phyloP scores from a whole-genome alignment of 2,888 invertebrate genomes.

The Cerastis rubricosa region DNA sequence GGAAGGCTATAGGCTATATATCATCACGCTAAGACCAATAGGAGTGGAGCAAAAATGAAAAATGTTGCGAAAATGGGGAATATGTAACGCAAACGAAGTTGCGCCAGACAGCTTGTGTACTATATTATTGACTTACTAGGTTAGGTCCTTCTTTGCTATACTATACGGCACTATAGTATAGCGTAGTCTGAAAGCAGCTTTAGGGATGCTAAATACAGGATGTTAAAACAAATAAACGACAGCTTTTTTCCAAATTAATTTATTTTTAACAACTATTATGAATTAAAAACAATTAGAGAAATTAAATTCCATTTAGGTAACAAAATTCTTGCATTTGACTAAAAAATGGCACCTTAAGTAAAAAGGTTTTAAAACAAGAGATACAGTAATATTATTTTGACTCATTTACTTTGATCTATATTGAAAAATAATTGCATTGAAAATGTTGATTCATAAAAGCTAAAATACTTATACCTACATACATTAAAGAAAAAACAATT shows the following conservation, averaged over 20 bases:
- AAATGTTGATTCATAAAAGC: conserved; percentile 9
- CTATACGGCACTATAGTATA: too few species aligned
- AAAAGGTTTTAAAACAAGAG: not conserved
- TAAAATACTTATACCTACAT: conserved; percentile 15
- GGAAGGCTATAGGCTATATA: too few species aligned
- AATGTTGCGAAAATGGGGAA: too few species aligned
- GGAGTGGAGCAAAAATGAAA: too few species aligned
- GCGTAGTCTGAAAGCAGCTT: too few species aligned
- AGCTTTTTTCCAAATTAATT: conserved; percentile 39
- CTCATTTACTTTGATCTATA: not conserved
- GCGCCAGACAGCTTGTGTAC: too few species aligned
- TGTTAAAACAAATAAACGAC: not conserved
- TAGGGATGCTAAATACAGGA: not conserved
- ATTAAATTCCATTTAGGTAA: conserved; percentile 13
- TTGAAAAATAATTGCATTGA: not conserved
- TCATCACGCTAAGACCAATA: too few species aligned
- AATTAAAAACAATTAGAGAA: conserved; percentile 22
- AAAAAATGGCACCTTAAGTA: conserved; percentile 43
- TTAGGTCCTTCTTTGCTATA: too few species aligned
- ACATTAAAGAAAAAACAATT: not conserved
- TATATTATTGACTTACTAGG: too few species aligned
- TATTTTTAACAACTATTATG: conserved; percentile 40
- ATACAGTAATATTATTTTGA: conserved; percentile 8
- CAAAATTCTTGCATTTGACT: conserved; percentile 30
- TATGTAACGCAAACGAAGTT: too few species aligned